A percentile compares a stretch with the other conserved stretches of the same genome.
Conservation (phyloP, 2,113 vertebrate genomes). For the Gadus chalcogrammus region DNA sequence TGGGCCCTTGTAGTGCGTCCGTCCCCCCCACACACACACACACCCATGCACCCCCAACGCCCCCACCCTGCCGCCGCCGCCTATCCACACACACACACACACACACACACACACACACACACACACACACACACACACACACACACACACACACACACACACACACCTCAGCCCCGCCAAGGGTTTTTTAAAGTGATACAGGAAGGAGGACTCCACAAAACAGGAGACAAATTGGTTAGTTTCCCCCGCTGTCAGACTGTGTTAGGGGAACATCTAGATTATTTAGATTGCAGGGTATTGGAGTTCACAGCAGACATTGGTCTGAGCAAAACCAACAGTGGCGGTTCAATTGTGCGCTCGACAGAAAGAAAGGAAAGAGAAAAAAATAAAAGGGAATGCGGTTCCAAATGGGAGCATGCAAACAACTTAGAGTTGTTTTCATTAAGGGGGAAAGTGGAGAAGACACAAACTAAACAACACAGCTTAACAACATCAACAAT, state of each 20-base stretch:
- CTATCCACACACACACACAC: too few species aligned
- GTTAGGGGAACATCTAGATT: conserved; percentile 30
- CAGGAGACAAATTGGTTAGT: conserved; percentile 36
- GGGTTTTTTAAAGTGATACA: conserved; percentile 15
- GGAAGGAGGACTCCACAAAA: conserved; percentile 36
- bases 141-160: too few species aligned
- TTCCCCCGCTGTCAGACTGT: conserved; percentile 16
- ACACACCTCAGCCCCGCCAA: conserved; percentile 1
- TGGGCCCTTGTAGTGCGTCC: conserved; percentile 32
- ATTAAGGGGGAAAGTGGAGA: conserved; percentile 41
- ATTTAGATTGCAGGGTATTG: conserved; percentile 42
- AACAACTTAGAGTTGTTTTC: conserved; percentile 45
- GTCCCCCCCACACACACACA: conserved; percentile 7
- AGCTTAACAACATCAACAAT: conserved; percentile 46
- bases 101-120: not conserved
- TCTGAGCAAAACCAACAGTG: conserved; percentile 33
- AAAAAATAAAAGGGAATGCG: conserved; percentile 27
- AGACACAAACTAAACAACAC: conserved; percentile 48
- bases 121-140: too few species aligned
- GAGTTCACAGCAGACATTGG: conserved; percentile 7
- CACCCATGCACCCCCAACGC: conserved; percentile 3
- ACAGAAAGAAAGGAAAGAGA: not conserved
- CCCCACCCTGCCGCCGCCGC: not conserved
- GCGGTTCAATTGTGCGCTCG: conserved; percentile 25
- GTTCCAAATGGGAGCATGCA: conserved; percentile 44